phyloP scores from a whole-genome alignment of 1,140 invertebrate species.

The Scaptomyza graminum region DNA sequence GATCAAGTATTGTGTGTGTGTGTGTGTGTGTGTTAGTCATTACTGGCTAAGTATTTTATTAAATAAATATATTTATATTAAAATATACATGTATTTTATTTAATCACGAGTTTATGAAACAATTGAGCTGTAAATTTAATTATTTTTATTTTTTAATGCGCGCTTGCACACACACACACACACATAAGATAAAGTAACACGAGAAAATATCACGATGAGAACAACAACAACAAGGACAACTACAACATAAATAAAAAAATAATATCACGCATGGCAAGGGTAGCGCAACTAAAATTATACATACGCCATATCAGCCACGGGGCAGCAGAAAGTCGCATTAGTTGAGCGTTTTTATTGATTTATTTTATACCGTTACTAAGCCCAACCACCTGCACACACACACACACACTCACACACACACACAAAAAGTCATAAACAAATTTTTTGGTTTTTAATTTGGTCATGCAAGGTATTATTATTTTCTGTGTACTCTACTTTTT shows the following conservation, averaged over 20 bases:
- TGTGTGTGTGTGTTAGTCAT: constrained; percentile 36
- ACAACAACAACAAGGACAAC: constrained; percentile 26
- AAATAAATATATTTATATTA: constrained; percentile 36
- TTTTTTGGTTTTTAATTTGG: constrained; percentile 66
- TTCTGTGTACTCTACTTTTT: constrained; percentile 18
- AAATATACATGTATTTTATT: constrained; percentile 26
- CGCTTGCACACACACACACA: constrained; percentile 12
- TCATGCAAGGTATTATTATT: constrained; percentile 64
- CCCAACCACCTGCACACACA: constrained; percentile 47
- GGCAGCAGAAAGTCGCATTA: constrained; percentile 50
- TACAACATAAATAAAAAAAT: constrained; percentile 36
- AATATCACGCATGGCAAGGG: constrained; percentile 40
- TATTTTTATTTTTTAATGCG: constrained; percentile 31
- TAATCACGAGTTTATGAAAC: constrained; percentile 13
- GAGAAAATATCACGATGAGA: constrained; percentile 34
- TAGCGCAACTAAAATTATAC: constrained; percentile 53
- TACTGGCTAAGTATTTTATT: constrained; percentile 39
- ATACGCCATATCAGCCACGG: constrained; percentile 45
- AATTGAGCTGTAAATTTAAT: constrained; percentile 21
- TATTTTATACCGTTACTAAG: constrained; percentile 74
- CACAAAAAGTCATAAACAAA: constrained; percentile 66
- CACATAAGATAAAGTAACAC: constrained; percentile 1
- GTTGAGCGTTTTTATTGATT: constrained; percentile 74
- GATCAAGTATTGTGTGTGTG: no score
- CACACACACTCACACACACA: constrained; percentile 21